Percentiles rank a stretch among this genome's conserved stretches.
phyloP scores from a whole-genome alignment of 1,140 invertebrate genomes.

The Trichonephila inaurata region DNA sequence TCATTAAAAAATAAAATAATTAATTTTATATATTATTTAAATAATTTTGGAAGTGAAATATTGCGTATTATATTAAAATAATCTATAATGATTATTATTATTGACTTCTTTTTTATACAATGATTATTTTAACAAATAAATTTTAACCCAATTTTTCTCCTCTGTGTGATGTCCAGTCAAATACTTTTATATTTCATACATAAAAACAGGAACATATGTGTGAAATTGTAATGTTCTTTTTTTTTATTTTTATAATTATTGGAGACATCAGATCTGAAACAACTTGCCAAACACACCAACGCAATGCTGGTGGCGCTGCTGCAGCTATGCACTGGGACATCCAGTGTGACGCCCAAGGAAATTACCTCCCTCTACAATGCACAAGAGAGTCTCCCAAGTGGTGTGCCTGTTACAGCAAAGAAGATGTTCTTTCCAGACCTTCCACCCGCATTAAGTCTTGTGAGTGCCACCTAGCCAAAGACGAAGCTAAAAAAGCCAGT shows the following conservation, averaged over 20 bases:
- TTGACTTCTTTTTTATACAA: no score
- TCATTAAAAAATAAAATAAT: no score
- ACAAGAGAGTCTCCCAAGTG: conserved; percentile 60
- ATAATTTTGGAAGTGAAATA: no score
- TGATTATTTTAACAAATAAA: no score
- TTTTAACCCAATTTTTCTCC: no score
- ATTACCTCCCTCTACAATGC: conserved; percentile 70
- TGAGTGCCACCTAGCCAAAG: conserved; percentile 40
- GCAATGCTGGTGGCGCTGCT: neutral
- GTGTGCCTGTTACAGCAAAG: conserved; percentile 62
- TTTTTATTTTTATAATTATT: neutral
- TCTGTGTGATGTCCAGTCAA: no score
- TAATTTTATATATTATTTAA: no score
- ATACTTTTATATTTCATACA: no score
- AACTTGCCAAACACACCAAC: conserved; percentile 53
- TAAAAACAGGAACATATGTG: no score
- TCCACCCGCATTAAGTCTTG: conserved; percentile 50
- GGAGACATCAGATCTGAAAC: conserved; percentile 12
- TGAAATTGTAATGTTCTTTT: neutral
- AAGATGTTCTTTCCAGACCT: conserved; percentile 20
- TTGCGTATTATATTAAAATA: no score
- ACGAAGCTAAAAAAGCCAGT: neutral
- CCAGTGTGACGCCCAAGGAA: conserved; percentile 63
- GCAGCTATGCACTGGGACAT: conserved; percentile 59
- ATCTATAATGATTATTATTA: no score